A percentile compares a stretch with the other conserved stretches of the same genome.
Conservation (phyloP, 2,113 vertebrate species). For the Alexandromys fortis region DNA sequence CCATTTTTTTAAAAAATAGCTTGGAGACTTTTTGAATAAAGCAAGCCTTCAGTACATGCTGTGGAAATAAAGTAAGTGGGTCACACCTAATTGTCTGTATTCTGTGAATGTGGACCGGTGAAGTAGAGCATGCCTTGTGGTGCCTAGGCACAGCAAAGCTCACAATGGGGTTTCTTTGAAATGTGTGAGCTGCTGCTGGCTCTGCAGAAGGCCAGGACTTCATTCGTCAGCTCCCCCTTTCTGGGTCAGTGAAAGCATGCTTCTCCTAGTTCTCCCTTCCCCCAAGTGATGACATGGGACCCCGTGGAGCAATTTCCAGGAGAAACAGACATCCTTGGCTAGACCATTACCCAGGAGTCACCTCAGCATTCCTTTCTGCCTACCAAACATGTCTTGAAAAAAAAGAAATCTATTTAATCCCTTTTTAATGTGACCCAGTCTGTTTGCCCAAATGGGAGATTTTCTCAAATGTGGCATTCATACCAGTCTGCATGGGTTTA, state of each 20-base stretch:
- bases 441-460: constrained; percentile 69
- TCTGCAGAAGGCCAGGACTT: constrained; percentile 9
- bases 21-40: background rate
- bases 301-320: constrained; percentile 33
- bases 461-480: constrained; percentile 79
- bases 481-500: constrained; percentile 49
- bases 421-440: constrained; percentile 70
- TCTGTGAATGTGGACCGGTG: background rate
- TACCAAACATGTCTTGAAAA: constrained; percentile 65
- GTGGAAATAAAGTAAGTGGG: background rate
- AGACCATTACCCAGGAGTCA: constrained; percentile 52
- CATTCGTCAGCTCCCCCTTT: constrained; percentile 33
- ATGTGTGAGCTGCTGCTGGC: background rate
- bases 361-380: constrained; percentile 77
- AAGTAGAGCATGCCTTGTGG: background rate
- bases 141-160: background rate
- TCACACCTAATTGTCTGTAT: background rate
- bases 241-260: constrained; percentile 40
- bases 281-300: background rate
- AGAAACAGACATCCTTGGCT: constrained; percentile 68
- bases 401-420: constrained; percentile 72
- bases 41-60: background rate
- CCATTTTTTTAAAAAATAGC: background rate
- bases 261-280: background rate
- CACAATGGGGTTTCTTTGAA: constrained; percentile 19